A percentile compares a stretch with the other conserved stretches of the same genome.
These are phyloP conservation scores for Philopedon plagiatum DNA, from an alignment of 2,888 invertebrate genomes.

Conservation along the genomic window DNA sequence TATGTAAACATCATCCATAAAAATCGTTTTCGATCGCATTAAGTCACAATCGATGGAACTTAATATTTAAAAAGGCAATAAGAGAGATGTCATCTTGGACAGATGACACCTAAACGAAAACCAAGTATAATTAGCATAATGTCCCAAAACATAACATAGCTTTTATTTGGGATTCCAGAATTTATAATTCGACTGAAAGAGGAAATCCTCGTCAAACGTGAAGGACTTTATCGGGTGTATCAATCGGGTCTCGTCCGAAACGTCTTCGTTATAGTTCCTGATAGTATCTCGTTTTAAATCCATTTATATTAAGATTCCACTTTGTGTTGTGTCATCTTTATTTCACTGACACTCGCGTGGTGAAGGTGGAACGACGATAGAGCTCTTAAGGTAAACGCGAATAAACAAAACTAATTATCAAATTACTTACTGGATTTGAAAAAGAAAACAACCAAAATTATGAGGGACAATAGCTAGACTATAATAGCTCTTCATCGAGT, in stretches of 20 bases:
- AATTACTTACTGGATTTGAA: no score
- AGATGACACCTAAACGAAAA: slow-evolving; percentile 47
- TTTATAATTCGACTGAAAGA: slow-evolving; percentile 63
- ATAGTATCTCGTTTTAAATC: slow-evolving; percentile 66
- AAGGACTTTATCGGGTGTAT: slow-evolving; percentile 65
- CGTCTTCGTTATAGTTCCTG: slow-evolving; percentile 63
- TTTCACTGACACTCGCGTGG: slow-evolving; percentile 56
- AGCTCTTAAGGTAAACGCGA: no score
- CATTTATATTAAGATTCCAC: slow-evolving; percentile 68
- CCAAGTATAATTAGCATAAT: slow-evolving; percentile 51
- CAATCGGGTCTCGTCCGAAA: slow-evolving; percentile 60
- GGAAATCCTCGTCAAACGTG: slow-evolving; percentile 66
- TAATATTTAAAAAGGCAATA: slow-evolving; percentile 23
- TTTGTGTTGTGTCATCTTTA: slow-evolving; percentile 66
- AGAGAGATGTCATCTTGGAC: slow-evolving; percentile 42
- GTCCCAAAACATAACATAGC: slow-evolving; percentile 52
- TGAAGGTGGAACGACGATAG: slow-evolving; percentile 50
- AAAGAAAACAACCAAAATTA: no score
- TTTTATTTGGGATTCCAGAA: slow-evolving; percentile 61
- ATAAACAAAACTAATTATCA: no score
- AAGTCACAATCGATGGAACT: neutral
- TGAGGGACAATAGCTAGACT: no score
- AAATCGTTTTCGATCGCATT: neutral
- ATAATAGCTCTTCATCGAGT: no score
- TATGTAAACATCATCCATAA: no score